Percentiles rank a stretch among this genome's conserved stretches.
phyloP scores from a whole-genome alignment of 2,113 vertebrate genomes.

The Polypterus senegalus region DNA sequence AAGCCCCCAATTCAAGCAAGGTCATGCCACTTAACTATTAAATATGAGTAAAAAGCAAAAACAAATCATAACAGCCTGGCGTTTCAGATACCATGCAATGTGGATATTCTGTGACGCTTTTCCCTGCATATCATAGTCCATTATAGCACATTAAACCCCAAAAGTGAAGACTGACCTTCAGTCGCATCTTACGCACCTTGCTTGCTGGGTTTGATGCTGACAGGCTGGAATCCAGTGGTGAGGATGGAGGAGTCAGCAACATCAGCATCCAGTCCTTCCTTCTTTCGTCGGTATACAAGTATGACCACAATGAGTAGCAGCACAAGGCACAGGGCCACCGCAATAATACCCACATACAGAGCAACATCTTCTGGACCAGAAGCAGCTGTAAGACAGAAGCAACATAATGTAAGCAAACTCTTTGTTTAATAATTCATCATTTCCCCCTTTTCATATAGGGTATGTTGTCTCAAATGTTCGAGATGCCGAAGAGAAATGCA shows the following conservation, averaged over 20 bases:
- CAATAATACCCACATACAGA: slow-evolving; percentile 83
- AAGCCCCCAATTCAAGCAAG: no score
- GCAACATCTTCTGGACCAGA: slow-evolving; percentile 77
- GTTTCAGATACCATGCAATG: no score
- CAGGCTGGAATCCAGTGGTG: slow-evolving; percentile 94
- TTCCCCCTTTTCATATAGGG: neutral
- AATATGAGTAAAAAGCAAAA: no score
- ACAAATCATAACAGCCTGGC: no score
- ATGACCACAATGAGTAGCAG: slow-evolving; percentile 80
- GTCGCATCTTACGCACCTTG: slow-evolving; percentile 60
- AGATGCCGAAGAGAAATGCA: neutral
- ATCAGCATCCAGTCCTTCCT: slow-evolving; percentile 83
- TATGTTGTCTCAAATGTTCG: neutral
- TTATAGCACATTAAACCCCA: no score
- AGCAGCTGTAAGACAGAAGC: slow-evolving; percentile 45
- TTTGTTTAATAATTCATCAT: neutral
- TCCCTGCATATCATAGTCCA: no score
- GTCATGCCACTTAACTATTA: no score
- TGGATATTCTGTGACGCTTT: no score
- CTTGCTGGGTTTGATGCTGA: slow-evolving; percentile 96
- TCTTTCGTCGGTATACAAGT: slow-evolving; percentile 83
- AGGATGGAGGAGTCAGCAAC: slow-evolving; percentile 95
- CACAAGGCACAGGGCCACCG: slow-evolving; percentile 80
- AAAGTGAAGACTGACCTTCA: no score
- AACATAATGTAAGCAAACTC: neutral